phyloP scores from a whole-genome alignment of 92 coral and sea anemone genomes.

The Plumapathes pennacea region DNA sequence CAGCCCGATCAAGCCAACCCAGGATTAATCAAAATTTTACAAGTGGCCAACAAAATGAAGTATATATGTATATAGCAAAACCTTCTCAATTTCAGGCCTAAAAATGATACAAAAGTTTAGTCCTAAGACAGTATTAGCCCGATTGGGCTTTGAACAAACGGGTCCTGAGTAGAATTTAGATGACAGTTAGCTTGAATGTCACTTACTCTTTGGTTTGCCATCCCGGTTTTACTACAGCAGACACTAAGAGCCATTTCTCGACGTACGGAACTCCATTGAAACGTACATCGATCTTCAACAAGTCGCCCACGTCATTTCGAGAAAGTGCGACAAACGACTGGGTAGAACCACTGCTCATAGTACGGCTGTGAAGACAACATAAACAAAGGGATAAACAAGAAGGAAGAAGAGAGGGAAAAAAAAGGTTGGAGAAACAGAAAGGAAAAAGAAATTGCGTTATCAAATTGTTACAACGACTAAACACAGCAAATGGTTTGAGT shows the following conservation, averaged over 20 bases:
- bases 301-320: slow-evolving; percentile 32
- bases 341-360: slow-evolving; percentile 44
- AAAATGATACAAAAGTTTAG: too few relatives aligned
- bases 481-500: too few relatives aligned
- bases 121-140: too few relatives aligned
- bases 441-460: too few relatives aligned
- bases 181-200: neutral
- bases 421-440: neutral
- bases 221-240: slow-evolving; percentile 42
- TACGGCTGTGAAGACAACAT: slow-evolving; percentile 26
- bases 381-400: neutral
- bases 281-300: slow-evolving; percentile 59
- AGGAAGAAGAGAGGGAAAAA: neutral
- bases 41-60: too few relatives aligned
- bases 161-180: neutral
- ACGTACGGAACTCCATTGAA: slow-evolving; percentile 55
- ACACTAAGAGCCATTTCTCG: slow-evolving; percentile 55
- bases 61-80: too few relatives aligned
- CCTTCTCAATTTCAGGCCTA: too few relatives aligned
- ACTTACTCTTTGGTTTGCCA: slow-evolving; percentile 38
- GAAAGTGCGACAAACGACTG: slow-evolving; percentile 56
- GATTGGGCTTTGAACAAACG: too few relatives aligned
- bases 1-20: too few relatives aligned
- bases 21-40: too few relatives aligned
- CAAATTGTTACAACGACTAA: too few relatives aligned